Evolutionary conservation across 2,113 vertebrate genomes (phyloP), one percentile per base, ranked within the genome.

Genomic region (Puma concolor): DNA sequence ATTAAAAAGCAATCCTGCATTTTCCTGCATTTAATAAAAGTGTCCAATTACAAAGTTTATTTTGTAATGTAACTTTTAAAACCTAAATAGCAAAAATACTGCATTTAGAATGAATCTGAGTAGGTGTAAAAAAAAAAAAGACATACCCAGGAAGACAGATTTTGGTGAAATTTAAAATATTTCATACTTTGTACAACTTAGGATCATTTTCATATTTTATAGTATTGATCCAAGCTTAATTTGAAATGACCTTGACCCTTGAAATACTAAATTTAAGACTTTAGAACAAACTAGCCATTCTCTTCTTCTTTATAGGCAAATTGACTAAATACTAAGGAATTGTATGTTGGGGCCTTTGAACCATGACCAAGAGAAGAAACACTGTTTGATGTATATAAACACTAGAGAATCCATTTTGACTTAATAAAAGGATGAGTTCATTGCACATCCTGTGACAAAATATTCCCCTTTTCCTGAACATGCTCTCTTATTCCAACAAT

Each of bases 231-330:
- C 21, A 91, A 50, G 36, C 13, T 93, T 96, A 88, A 91, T 71
- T 23, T 91, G 67, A 93, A 96, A 92, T 82, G 76, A 90, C 0
- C 36, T 76, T 87, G 72, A 81, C 17, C n/a, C 79, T 27, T 91
- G 48, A 91, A 95, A 95, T 57, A 48, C 71, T 93, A 82, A 90
- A 95, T 93, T 94, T 93, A 96, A 93, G n/a, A 88, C 77, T 25
- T 74, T 21, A 71, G 79, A 90, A 95, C 71, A 89, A 96, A 86
- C 31, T 5, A 64, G 36, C 23, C 64, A 57, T 81, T 91, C 16
- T 94, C 25, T 82, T 97, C 64, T 89, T 81, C 71, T 93, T 93
- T 93, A 88, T 66, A 48, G 76, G 82, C n/a, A 97, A 96, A 97
- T 96, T 81, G 96, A 96, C 15, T 52, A 79, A 84, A 69, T 92